Conservation (phyloP, 2,113 vertebrate genomes). For the Gobius niger region DNA sequence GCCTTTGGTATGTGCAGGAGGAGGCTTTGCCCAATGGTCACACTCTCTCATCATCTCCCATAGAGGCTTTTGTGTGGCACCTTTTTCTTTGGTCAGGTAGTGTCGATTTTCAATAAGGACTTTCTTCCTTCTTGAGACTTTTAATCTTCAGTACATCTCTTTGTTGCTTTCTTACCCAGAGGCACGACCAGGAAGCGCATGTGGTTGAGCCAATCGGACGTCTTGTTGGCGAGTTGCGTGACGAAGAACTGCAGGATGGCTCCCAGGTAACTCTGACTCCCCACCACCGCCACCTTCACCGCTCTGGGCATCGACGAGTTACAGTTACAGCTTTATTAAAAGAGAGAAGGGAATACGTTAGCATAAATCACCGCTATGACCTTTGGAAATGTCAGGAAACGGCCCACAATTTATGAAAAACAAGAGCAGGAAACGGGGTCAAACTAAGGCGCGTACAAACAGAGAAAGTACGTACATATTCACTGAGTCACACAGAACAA, state of each 20-base stretch:
- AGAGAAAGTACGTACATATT: background rate
- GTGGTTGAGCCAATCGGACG: slow-evolving; percentile 88
- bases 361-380: background rate
- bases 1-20: too few relatives aligned
- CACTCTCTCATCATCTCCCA: too few relatives aligned
- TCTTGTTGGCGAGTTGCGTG: slow-evolving; percentile 87
- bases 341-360: slow-evolving; percentile 8
- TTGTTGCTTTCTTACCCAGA: slow-evolving; percentile 78
- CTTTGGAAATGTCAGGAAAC: slow-evolving; percentile 3
- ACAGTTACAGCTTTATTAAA: slow-evolving; percentile 83
- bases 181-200: slow-evolving; percentile 89
- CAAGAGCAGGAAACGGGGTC: background rate
- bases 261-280: slow-evolving; percentile 85
- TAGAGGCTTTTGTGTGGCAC: too few relatives aligned
- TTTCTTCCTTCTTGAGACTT: too few relatives aligned
- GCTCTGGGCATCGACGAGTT: slow-evolving; percentile 87
- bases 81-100: too few relatives aligned
- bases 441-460: background rate
- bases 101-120: too few relatives aligned
- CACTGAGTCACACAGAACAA: slow-evolving; percentile 21
- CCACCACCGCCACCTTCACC: slow-evolving; percentile 86
- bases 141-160: too few relatives aligned
- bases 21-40: too few relatives aligned
- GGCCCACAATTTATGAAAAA: background rate
- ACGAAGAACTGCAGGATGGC: slow-evolving; percentile 89